Evolutionary conservation across 2,888 invertebrate genomes (phyloP).

Genomic region (Pristionchus fissidentatus): DNA sequence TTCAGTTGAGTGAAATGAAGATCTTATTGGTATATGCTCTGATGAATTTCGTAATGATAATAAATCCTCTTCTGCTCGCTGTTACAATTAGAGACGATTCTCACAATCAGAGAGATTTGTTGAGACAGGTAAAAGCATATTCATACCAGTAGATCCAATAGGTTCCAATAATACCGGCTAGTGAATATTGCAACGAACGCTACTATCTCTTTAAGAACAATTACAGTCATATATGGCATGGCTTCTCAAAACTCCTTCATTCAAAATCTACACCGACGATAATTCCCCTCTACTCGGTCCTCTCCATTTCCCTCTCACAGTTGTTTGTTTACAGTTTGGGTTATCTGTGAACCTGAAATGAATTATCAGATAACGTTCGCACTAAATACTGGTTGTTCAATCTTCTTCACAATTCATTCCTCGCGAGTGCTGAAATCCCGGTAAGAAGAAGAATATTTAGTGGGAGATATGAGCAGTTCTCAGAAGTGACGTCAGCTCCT

Average conservation of each 20-base stretch:
- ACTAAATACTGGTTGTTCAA: background rate
- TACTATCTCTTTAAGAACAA: no score
- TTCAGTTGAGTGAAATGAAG: background rate
- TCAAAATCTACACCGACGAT: conserved; percentile 32
- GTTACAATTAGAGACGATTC: background rate
- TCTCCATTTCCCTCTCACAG: conserved; percentile 5
- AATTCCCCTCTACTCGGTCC: conserved; percentile 7
- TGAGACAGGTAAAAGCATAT: background rate
- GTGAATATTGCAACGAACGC: no score
- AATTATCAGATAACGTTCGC: background rate
- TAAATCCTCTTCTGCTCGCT: background rate
- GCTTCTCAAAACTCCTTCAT: background rate
- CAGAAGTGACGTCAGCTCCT: background rate
- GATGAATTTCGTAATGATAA: background rate
- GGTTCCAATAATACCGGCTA: background rate
- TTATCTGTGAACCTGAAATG: background rate
- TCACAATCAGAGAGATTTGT: background rate
- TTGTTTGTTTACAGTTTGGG: background rate
- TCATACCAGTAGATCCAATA: no score
- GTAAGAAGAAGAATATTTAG: background rate
- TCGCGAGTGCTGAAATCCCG: background rate
- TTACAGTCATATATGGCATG: background rate
- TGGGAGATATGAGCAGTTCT: no score
- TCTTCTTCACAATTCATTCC: background rate
- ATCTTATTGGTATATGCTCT: background rate